A percentile compares a stretch with the other conserved stretches of the same genome.
phyloP scores from a whole-genome alignment of 53 echinoderm and acorn worm species.

The Paracentrotus lividus region DNA sequence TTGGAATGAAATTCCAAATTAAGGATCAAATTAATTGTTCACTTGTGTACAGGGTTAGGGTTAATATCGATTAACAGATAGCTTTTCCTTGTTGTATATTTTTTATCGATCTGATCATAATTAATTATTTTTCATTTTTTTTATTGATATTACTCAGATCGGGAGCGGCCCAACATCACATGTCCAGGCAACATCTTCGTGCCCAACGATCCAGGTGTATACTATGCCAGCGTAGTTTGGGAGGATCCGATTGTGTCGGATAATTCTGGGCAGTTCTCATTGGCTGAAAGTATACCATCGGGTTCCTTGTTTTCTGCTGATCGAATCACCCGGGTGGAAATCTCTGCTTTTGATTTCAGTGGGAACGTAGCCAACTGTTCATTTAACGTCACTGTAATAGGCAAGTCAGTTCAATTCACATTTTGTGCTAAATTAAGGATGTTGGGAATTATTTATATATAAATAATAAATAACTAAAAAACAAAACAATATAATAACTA shows the following conservation, averaged over 20 bases:
- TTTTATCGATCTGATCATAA: too few relatives aligned
- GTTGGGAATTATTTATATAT: too few relatives aligned
- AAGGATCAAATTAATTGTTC: too few relatives aligned
- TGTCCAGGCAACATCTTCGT: constrained; percentile 5
- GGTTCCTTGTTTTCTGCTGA: not conserved
- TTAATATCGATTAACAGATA: too few relatives aligned
- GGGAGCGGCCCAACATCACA: constrained; percentile 7
- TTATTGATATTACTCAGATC: not conserved
- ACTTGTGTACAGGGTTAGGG: too few relatives aligned
- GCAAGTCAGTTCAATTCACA: not conserved
- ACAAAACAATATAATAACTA: too few relatives aligned
- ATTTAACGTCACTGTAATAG: not conserved
- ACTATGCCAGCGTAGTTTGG: not conserved
- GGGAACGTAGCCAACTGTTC: not conserved
- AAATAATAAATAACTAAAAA: too few relatives aligned
- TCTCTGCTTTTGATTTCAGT: not conserved
- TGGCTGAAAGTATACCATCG: not conserved
- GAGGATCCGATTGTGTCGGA: not conserved
- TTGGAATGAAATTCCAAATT: too few relatives aligned
- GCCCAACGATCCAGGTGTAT: not conserved
- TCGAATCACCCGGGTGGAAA: not conserved
- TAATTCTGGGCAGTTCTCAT: not conserved
- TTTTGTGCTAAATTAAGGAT: too few relatives aligned
- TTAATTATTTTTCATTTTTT: too few relatives aligned
- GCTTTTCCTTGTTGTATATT: too few relatives aligned